Base-by-base conservation (phyloP, 2,888 invertebrate species). In the Macaria notata region DNA sequence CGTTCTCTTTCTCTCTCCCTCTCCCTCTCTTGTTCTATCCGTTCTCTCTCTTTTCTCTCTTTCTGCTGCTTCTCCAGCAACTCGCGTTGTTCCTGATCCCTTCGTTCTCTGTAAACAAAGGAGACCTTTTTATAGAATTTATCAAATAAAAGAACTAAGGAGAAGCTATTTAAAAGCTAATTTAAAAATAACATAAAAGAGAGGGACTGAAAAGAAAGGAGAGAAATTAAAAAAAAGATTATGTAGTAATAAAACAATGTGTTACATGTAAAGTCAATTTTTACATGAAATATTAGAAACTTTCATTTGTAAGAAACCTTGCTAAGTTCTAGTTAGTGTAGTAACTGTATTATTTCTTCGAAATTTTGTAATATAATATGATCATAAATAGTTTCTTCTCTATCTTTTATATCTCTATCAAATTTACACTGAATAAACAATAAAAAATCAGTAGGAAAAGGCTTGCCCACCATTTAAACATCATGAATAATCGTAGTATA, bases 11-110 rank as follows among this genome's bases (percentile, higher is more conserved):
- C 81, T 61, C 93, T 85, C 64, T 92, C 88, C 63, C 91, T 79
- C 65, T 94, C 94, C 61, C 92, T 89, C 66, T 93, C 88, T 67
- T 92, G 92, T 71, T 94, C 93, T 80, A 94, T 92, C 78, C 94
- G 93, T 85, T 94, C 94, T 78, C 94, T 92, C 71, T 92, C 93
- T 79, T 89, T 88, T 78, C 81, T 80, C 59, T 95, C 94, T 84
- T 94, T 94, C 78, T 94, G 94, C 75, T 95, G 94, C 75, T 94
- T 92, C 75, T 94, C 94, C 84, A 94, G 73, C 78, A 94, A 88
- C 70, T 94, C 94, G 78, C 94, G 78, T 80, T 88, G 87, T 73
- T 90, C 90, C 81, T 88, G 89, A 70, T 90, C 89, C 72, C 90
- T 85, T 79, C 91, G 73, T 71, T 90, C 90, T 74, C 90, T 91